Evolutionary conservation across 2,797 vertebrate species (phyloP), one percentile per base, ranked within the genome.

Genomic region (Acridotheres tristis): DNA sequence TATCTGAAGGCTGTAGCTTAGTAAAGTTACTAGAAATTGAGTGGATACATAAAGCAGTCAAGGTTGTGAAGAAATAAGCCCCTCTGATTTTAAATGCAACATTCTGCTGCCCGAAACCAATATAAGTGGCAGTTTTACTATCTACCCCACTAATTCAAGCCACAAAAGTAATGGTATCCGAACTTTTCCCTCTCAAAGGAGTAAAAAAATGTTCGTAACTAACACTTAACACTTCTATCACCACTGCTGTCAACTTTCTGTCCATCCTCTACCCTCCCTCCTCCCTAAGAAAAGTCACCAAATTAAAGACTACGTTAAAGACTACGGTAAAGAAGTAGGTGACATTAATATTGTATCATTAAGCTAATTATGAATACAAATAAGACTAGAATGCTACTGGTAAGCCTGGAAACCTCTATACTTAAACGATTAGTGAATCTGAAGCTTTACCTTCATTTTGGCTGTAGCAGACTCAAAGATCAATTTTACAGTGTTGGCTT

Each of bases 71-170:
- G 72, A 40, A 40, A 40, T 40, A 95, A 1, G 5, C 17, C 27
- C 34, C 50, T 89, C 65, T 42, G 61, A 85, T 77, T 94, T 74
- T 74, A 85, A 36, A 81, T 17, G 43, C 76, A 91, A 91, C 59
- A 67, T n/a, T 83, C 50, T 77, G 86, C 54, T 2, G 9, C n/a
- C 23, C 65, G 62, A 93, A 93, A 89, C 34, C 66, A 65, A 61
- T 74, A 0, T 26, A 87, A 85, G 18, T 36, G 65, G 77, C 78
- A 67, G 76, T 43, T 96, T 92, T 88, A 91, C 45, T 65, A 40
- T 63, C 55, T 42, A 95, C 23, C 13, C 34, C 65, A 66, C 83
- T 89, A 95, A 93, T 67, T 93, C 72, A 90, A 96, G 55, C 58
- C 77, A 90, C 68, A 50, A 34, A 68, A 95, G 62, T 81, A 93